These are phyloP conservation scores for Ischnura elegans DNA, from an alignment of 2,888 invertebrate species.

Conservation along the genomic window DNA sequence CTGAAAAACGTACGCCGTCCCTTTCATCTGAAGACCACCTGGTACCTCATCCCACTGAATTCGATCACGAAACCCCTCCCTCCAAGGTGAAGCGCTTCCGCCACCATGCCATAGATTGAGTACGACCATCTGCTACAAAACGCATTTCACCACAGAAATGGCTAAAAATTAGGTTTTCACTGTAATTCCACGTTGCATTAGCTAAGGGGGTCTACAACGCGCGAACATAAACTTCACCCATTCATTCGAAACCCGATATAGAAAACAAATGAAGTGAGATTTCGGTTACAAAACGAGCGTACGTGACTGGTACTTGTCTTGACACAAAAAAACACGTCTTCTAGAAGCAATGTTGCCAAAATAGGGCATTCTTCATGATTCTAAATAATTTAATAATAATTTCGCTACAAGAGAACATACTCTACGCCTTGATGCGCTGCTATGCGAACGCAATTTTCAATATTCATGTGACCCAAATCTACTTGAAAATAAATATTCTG, in stretches of 20 bases:
- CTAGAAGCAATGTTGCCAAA: neutral
- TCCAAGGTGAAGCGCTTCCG: slow-evolving; percentile 58
- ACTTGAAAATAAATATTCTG: neutral
- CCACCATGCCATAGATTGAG: slow-evolving; percentile 29
- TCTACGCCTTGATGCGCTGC: neutral
- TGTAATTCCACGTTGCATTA: neutral
- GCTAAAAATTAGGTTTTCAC: neutral
- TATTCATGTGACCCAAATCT: neutral
- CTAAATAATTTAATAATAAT: neutral
- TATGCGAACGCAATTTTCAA: neutral
- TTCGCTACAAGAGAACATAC: neutral
- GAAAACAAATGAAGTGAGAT: slow-evolving; percentile 53
- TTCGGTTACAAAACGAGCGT: slow-evolving; percentile 59
- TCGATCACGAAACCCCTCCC: slow-evolving; percentile 49
- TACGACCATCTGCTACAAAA: slow-evolving; percentile 33
- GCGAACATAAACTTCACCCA: too few relatives aligned
- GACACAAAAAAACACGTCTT: neutral
- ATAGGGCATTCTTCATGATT: neutral
- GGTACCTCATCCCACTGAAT: slow-evolving; percentile 60
- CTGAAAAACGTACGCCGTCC: slow-evolving; percentile 49
- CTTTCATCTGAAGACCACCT: slow-evolving; percentile 54
- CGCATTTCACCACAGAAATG: neutral
- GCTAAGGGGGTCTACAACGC: neutral
- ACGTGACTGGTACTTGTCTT: slow-evolving; percentile 14
- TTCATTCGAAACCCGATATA: slow-evolving; percentile 43